Base-by-base conservation (phyloP, 2,797 vertebrate genomes). In the Chaetophractus vellerosus region DNA sequence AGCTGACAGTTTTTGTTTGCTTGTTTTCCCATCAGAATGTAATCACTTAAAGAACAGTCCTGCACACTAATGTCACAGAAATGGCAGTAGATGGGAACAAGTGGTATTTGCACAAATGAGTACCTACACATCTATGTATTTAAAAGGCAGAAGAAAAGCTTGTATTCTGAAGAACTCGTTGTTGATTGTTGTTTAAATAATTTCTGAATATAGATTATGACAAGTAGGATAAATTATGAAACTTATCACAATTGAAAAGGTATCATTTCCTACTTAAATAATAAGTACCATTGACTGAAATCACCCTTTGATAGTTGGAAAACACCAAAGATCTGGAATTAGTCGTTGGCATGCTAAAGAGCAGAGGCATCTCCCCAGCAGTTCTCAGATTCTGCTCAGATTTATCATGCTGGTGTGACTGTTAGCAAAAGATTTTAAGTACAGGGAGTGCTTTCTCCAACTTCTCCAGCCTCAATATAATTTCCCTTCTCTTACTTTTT, bases 121-220 rank as follows among this genome's bases (percentile, higher is more conserved):
- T 68, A 74, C 19, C 31, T 68, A 84, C n/a, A 90, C 59, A 75
- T 93, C 88, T 94, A 89, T 78, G 94, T 96, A 95, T 93, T 89
- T 81, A 91, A 92, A 90, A 97, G 63, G 74, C 74, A 78, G 81
- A 94, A 93, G 92, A 89, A 94, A 95, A 95, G 92, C 74, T 81
- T 11, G 5, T 55, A 79, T 75, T 91, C 76, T 66, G 76, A 96
- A 96, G 86, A 90, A 88, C 74, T 76, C 18, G 4, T 11, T 87
- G 74, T 78, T 94, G 85, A 72, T 38, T 93, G 31, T 79, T 96
- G 69, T 94, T 96, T 93, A 93, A 95, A 90, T 79, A 84, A 94
- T 92, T 74, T 83, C 69, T 92, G 95, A 95, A 90, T 86, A 92
- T 36, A 96, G 87, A 97, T 97, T 94, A 97, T 96, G 95, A 94